Conservation (phyloP, 2,797 vertebrate genomes). For the Falco cherrug region DNA sequence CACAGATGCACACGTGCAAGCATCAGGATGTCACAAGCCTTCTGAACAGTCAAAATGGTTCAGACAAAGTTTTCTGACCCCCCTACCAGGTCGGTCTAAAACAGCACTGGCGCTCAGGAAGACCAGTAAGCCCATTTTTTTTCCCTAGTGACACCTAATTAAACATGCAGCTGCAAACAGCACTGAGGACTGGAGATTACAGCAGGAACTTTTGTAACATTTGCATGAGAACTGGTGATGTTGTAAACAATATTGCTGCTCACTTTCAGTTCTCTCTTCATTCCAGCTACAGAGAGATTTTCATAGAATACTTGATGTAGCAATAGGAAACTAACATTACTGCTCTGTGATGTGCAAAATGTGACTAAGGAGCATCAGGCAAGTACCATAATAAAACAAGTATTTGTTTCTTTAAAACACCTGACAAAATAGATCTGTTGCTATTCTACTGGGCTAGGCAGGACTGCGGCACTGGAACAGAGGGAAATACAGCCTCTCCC, state of each 20-base stretch:
- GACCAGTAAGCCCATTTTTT: not conserved
- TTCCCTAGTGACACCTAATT: not conserved
- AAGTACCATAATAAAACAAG: not conserved
- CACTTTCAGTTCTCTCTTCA: not conserved
- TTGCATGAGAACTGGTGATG: not conserved
- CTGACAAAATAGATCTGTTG: not conserved
- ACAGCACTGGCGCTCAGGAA: not conserved
- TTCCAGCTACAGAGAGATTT: not conserved
- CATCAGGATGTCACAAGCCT: not conserved
- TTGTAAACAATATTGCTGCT: not conserved
- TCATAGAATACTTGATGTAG: not conserved
- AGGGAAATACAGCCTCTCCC: not conserved
- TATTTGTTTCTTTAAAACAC: not conserved
- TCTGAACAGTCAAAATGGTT: not conserved
- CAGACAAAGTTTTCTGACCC: not conserved
- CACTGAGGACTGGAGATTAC: not conserved
- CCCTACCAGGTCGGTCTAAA: not conserved
- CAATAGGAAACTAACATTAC: not conserved
- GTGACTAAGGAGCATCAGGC: not conserved
- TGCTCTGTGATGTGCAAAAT: not conserved
- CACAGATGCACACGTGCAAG: not conserved
- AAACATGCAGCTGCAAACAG: not conserved
- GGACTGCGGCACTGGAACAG: not conserved
- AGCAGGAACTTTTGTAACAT: not conserved
- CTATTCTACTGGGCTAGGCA: not conserved